These are phyloP conservation scores for Tretioscincus oriximinensis DNA, from an alignment of 2,113 vertebrate species.

Conservation along the genomic window DNA sequence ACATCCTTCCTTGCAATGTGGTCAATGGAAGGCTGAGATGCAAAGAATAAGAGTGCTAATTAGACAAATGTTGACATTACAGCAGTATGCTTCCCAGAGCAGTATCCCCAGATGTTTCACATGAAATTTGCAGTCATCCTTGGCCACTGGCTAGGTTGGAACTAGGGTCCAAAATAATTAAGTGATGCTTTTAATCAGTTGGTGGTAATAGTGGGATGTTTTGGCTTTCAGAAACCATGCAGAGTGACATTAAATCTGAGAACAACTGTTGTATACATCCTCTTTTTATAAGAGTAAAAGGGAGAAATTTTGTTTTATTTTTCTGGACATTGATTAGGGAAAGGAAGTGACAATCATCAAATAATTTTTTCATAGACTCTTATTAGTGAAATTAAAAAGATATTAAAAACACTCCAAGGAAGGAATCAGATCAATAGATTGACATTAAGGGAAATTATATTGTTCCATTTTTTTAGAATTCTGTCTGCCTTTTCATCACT, in stretches of 20 bases:
- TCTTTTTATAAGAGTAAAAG: accelerated
- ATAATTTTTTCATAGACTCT: neutral
- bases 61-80: neutral
- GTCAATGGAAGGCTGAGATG: neutral
- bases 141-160: no score
- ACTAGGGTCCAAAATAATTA: no score
- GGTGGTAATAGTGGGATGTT: neutral
- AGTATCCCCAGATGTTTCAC: no score
- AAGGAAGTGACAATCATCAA: neutral
- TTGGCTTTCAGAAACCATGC: neutral
- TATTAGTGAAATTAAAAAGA: neutral
- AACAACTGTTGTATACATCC: no score
- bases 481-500: slow-evolving; percentile 3
- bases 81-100: neutral
- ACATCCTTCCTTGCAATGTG: neutral
- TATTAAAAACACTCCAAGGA: neutral
- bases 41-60: neutral
- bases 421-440: neutral
- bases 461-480: neutral
- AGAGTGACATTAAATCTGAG: neutral
- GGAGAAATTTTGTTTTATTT: neutral
- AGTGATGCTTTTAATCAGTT: neutral
- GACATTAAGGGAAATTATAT: neutral
- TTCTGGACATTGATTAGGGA: neutral
- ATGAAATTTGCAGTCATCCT: no score